Evolutionary conservation across 2,888 invertebrate genomes (phyloP), one percentile per base, ranked within the genome.

Genomic region (Ryuthela nishihirai): DNA sequence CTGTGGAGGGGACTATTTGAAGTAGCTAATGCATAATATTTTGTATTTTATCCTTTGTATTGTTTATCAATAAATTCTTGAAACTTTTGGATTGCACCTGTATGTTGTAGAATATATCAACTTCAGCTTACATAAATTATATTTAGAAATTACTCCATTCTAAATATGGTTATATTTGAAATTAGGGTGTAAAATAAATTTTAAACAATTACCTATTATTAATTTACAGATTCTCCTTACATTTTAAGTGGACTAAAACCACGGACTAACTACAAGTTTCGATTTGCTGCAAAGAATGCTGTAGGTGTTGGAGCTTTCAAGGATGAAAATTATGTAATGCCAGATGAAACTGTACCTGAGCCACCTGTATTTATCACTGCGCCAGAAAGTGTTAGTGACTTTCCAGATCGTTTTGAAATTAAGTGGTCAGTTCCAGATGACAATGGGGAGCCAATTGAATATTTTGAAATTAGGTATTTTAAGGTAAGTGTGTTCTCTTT

Each of bases 361-460:
- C 83, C 81, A 67, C 86, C 86, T 2, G 79, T 79, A 61, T 82
- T 85, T 54, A 71, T 82, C 43, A 76, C 78, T 35, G 75, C 77
- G 26, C 40, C 25, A n/a, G 60, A 49, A 12, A 54, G 48, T 18
- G 43, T 54, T 3, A 85, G 84, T 35, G 79, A 79, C 36, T 89
- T 83, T 73, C 84, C 84, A 23, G 85, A 88, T 75, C 84, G 58
- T 18, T 56, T 54, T 71, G 87, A 89, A 71, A 74, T 92, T 20
- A 80, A 84, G 71, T 93, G 92, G 92, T 83, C 82, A 68, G 83
- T 85, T 41, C 90, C 91, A 0, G 83, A 85, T 45, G 87, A 92
- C 72, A 93, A 92, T 74, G 93, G 92, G 6, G 90, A 89, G 75
- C 87, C 85, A 21, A 91, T 93, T 70, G 85, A 87, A 71, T 79